These are phyloP conservation scores for Tricholaema leucomelas DNA, from an alignment of 2,113 vertebrate genomes.

Conservation along the genomic window DNA sequence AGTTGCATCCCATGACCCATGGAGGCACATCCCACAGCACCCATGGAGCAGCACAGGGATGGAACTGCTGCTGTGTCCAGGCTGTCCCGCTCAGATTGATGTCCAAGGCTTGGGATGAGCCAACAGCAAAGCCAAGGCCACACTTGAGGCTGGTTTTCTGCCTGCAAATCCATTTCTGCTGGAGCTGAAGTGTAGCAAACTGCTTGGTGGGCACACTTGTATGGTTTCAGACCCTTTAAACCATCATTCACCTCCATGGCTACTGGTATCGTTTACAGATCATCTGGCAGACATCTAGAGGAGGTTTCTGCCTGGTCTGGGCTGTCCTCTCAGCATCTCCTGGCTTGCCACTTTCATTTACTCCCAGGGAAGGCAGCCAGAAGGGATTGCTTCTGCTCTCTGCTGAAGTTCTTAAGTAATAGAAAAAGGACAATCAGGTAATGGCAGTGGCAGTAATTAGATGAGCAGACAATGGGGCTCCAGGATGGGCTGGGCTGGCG, in stretches of 20 bases:
- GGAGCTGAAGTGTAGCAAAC: background rate
- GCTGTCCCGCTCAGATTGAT: fast-evolving
- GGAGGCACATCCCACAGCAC: fast-evolving
- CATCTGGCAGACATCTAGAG: background rate
- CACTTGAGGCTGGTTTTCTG: background rate
- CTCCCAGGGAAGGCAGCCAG: background rate
- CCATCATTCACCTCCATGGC: background rate
- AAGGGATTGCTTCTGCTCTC: background rate
- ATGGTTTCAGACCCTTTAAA: background rate
- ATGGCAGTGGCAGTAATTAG: fast-evolving
- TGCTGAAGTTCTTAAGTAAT: background rate
- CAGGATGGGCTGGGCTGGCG: fast-evolving
- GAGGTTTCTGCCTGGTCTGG: background rate
- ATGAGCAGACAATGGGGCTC: fast-evolving
- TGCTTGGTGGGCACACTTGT: fast-evolving
- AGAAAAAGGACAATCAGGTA: background rate
- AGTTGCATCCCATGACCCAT: background rate
- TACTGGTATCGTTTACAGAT: background rate
- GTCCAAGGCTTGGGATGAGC: background rate
- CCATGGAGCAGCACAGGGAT: background rate
- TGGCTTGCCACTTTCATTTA: background rate
- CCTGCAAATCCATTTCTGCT: background rate
- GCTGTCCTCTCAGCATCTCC: background rate
- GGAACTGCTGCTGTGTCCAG: background rate
- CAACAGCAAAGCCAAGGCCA: background rate